phyloP scores from a whole-genome alignment of 2,888 invertebrate species.

The Hypercompe scribonia region DNA sequence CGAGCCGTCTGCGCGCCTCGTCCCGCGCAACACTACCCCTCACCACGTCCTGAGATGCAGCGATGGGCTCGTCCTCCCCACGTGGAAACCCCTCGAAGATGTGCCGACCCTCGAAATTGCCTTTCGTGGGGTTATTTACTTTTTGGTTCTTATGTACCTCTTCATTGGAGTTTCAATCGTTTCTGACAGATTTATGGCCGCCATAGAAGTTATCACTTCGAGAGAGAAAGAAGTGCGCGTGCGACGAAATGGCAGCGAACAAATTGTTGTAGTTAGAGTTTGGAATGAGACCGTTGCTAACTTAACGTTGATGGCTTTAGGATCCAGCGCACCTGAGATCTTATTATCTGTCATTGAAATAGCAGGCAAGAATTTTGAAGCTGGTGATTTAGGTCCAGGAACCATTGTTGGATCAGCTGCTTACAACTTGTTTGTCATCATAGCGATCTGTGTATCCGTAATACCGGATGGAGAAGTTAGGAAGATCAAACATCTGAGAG shows the following conservation, averaged over 20 bases:
- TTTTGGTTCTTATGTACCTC: constrained; percentile 95
- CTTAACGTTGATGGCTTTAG: constrained; percentile 98
- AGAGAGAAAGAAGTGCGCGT: constrained; percentile 98
- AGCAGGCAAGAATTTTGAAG: constrained; percentile 97
- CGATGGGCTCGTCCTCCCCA: constrained; percentile 94
- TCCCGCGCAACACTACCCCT: constrained; percentile 74
- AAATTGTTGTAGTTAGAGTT: constrained; percentile 96
- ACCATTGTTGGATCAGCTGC: constrained; percentile 99
- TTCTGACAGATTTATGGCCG: constrained; percentile 99
- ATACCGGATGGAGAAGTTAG: constrained; percentile 96
- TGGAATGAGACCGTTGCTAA: constrained; percentile 99
- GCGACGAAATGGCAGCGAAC: constrained; percentile 95
- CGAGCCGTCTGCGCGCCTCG: constrained; percentile 75
- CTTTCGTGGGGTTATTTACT: constrained; percentile 96
- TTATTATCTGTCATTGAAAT: constrained; percentile 99
- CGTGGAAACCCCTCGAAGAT: constrained; percentile 95
- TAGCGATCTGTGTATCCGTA: constrained; percentile 96
- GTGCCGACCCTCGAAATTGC: constrained; percentile 92
- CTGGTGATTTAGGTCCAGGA: constrained; percentile 98
- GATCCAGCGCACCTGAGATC: constrained; percentile 99
- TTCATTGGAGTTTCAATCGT: constrained; percentile 99
- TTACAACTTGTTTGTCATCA: constrained; percentile 99
- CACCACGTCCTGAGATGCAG: constrained; percentile 88
- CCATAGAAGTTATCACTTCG: constrained; percentile 99
- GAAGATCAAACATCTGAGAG: constrained; percentile 98